Percentiles rank a stretch among this genome's conserved stretches.
These are phyloP conservation scores for Schrankia costaestrigalis DNA, from an alignment of 2,888 invertebrate genomes.

Conservation along the genomic window DNA sequence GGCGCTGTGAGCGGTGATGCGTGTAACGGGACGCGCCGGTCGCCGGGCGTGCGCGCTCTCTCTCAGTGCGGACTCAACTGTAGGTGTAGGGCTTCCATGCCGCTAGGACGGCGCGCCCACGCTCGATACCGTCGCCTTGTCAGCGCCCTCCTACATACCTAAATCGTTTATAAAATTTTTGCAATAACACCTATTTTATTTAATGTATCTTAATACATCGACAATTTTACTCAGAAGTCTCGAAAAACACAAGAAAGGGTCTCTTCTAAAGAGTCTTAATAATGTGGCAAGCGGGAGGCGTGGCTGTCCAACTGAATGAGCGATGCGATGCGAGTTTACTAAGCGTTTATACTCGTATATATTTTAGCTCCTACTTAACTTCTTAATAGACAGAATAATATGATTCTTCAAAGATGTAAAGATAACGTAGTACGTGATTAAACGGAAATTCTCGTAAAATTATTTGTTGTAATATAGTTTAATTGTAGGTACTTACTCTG, in stretches of 20 bases:
- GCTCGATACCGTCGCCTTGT: conserved; percentile 76
- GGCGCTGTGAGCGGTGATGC: conserved; percentile 28
- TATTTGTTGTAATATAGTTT: too few relatives aligned
- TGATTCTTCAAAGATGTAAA: too few relatives aligned
- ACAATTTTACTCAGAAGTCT: not conserved
- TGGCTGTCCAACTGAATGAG: conserved; percentile 29
- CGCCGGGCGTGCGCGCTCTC: conserved; percentile 54
- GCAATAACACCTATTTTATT: conserved; percentile 45
- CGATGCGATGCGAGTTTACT: conserved; percentile 25
- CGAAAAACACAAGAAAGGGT: too few relatives aligned
- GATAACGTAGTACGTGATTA: too few relatives aligned
- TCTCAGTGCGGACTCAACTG: conserved; percentile 62
- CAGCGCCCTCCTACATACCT: conserved; percentile 74
- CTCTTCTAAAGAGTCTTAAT: conserved; percentile 26
- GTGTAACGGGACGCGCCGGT: conserved; percentile 28
- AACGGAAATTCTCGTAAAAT: too few relatives aligned
- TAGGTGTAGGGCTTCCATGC: conserved; percentile 72
- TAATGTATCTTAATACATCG: conserved; percentile 6
- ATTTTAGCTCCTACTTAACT: conserved; percentile 12
- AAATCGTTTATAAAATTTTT: conserved; percentile 63
- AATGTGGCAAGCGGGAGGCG: conserved; percentile 32
- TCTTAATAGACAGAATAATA: conserved; percentile 16
- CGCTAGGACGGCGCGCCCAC: conserved; percentile 76
- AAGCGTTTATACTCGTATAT: conserved; percentile 31
- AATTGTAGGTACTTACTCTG: too few relatives aligned